These are phyloP conservation scores for Knipowitschia caucasica DNA, from an alignment of 2,797 vertebrate species.

Conservation along the genomic window DNA sequence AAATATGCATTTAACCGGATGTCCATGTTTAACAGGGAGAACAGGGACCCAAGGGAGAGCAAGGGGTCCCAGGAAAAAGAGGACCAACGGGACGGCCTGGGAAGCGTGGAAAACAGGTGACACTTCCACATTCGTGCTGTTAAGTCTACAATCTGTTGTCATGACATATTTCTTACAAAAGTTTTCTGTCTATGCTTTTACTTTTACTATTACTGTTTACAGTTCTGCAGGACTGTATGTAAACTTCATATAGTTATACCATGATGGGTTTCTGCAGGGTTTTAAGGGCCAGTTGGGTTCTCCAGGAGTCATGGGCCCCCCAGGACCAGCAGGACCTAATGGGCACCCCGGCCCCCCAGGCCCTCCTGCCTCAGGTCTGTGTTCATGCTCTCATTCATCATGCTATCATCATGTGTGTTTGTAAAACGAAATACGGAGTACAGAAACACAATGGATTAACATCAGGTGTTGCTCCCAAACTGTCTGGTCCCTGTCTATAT, in stretches of 20 bases:
- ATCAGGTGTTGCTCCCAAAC: too few relatives aligned
- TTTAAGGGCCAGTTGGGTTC: conserved; percentile 82
- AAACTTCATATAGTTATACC: too few relatives aligned
- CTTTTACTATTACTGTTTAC: background rate
- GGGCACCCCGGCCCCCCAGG: conserved; percentile 88
- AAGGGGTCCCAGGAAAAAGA: conserved; percentile 82
- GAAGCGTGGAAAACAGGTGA: conserved; percentile 89
- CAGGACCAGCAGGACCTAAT: conserved; percentile 82
- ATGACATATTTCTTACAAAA: background rate
- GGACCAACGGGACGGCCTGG: conserved; percentile 90
- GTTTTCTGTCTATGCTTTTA: background rate
- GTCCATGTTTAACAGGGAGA: conserved; percentile 82
- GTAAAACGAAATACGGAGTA: too few relatives aligned
- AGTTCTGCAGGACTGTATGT: too few relatives aligned
- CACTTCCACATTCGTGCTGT: too few relatives aligned
- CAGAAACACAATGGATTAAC: too few relatives aligned
- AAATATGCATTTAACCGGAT: too few relatives aligned
- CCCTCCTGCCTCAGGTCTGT: conserved; percentile 81
- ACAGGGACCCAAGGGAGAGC: conserved; percentile 87
- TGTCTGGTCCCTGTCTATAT: too few relatives aligned
- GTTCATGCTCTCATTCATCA: background rate
- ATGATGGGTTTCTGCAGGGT: conserved; percentile 71
- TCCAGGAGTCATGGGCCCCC: conserved; percentile 79
- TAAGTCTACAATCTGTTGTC: too few relatives aligned
- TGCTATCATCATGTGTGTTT: background rate